Conservation (phyloP, 2,888 invertebrate genomes). For the Caenorhabditis drosophilae region DNA sequence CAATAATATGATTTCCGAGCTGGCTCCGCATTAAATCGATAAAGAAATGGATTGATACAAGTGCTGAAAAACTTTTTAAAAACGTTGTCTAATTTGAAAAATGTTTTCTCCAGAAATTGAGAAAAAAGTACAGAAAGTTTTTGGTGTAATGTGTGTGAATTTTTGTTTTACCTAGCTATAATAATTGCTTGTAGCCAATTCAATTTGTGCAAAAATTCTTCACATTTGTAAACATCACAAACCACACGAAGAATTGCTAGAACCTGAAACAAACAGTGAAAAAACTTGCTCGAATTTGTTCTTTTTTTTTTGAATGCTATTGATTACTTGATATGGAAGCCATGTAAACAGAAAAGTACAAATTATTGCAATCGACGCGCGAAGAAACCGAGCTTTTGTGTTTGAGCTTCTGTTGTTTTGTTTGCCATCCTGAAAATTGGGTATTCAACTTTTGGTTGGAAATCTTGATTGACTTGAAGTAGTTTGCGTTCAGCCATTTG, state of each 20-base stretch:
- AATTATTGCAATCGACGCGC: conserved; percentile 59
- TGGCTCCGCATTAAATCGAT: conserved; percentile 47
- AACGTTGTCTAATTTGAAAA: no score
- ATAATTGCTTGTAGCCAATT: conserved; percentile 63
- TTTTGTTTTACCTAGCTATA: conserved; percentile 53
- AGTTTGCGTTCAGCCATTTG: conserved; percentile 50
- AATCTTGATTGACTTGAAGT: conserved; percentile 27
- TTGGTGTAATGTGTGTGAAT: not conserved
- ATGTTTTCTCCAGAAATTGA: no score
- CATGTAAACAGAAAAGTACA: conserved; percentile 60
- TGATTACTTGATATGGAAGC: conserved; percentile 54
- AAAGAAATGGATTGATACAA: conserved; percentile 58
- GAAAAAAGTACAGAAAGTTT: no score
- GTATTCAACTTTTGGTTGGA: no score
- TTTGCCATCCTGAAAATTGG: conserved; percentile 35
- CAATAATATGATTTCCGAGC: conserved; percentile 34
- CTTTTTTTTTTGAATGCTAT: not conserved
- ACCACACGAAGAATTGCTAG: conserved; percentile 58
- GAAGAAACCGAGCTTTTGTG: conserved; percentile 55
- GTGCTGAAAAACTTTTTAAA: conserved; percentile 40
- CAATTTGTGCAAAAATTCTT: conserved; percentile 44
- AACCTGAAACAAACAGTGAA: conserved; percentile 40
- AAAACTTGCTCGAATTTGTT: not conserved
- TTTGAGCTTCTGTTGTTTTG: conserved; percentile 33
- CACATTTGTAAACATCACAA: conserved; percentile 52